phyloP scores from a whole-genome alignment of 1,140 invertebrate genomes.

The Pararge aegeria region DNA sequence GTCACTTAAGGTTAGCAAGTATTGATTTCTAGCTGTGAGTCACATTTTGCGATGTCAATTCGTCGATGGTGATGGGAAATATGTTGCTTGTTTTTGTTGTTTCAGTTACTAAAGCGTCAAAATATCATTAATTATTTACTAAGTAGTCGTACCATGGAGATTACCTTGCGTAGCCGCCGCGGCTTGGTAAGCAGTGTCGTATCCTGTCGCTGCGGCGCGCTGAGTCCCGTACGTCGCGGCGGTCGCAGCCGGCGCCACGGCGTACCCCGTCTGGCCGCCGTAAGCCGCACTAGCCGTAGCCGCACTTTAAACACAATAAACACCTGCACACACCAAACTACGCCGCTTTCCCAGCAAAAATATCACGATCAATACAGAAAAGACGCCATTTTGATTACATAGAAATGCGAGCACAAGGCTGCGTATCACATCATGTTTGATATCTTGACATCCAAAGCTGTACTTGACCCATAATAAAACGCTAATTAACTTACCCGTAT shows the following conservation, averaged over 20 bases:
- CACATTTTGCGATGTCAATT: not conserved
- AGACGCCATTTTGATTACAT: slow-evolving; percentile 74
- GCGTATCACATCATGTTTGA: slow-evolving; percentile 37
- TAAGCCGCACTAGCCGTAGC: slow-evolving; percentile 87
- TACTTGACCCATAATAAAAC: slow-evolving; percentile 22
- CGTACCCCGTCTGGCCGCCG: slow-evolving; percentile 90
- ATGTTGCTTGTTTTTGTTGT: slow-evolving; percentile 4
- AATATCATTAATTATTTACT: not conserved
- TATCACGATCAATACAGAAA: slow-evolving; percentile 61
- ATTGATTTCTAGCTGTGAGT: not conserved
- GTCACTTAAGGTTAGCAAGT: no score
- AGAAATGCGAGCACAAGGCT: slow-evolving; percentile 61
- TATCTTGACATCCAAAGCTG: not conserved
- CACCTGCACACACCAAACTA: slow-evolving; percentile 28
- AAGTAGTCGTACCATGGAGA: slow-evolving; percentile 31
- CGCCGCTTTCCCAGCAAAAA: slow-evolving; percentile 30
- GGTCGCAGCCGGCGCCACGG: slow-evolving; percentile 88
- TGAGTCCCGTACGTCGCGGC: slow-evolving; percentile 89
- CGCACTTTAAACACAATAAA: slow-evolving; percentile 60
- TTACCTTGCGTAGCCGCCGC: slow-evolving; percentile 86
- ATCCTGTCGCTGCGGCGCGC: slow-evolving; percentile 86
- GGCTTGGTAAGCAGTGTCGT: slow-evolving; percentile 88
- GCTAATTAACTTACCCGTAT: slow-evolving; percentile 86
- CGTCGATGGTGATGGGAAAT: no score
- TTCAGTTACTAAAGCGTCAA: not conserved